A percentile compares a stretch with the other conserved stretches of the same genome.
These are phyloP conservation scores for Mesorhabditis spiculigera DNA, from an alignment of 2,888 invertebrate species.

Conservation along the genomic window DNA sequence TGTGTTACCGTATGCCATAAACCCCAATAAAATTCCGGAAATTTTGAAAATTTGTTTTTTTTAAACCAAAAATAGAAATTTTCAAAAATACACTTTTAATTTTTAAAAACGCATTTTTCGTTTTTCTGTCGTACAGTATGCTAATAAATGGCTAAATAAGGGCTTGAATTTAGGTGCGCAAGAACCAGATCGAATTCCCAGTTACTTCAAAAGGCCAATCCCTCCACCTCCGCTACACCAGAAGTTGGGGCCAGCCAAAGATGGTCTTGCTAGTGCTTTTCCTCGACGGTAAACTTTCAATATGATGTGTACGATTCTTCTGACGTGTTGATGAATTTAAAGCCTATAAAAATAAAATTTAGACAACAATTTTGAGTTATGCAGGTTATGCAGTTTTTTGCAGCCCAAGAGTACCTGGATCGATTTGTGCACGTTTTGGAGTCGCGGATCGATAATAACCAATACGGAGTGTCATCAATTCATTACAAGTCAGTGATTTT, in stretches of 20 bases:
- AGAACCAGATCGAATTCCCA: constrained; percentile 85
- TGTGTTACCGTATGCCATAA: too few species aligned
- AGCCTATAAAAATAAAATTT: not conserved
- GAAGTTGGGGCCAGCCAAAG: constrained; percentile 48
- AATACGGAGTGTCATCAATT: constrained; percentile 73
- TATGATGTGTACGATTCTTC: not conserved
- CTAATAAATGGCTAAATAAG: too few species aligned
- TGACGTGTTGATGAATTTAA: not conserved
- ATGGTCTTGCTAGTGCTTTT: constrained; percentile 53
- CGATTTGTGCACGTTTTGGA: constrained; percentile 54
- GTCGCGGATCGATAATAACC: constrained; percentile 64
- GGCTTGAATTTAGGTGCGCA: constrained; percentile 71
- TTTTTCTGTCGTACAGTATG: too few species aligned
- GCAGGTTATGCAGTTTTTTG: constrained; percentile 9
- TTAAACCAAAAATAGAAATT: too few species aligned
- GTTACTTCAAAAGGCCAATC: constrained; percentile 70
- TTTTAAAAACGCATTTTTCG: too few species aligned
- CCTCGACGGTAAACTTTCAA: constrained; percentile 42
- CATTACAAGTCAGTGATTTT: constrained; percentile 67
- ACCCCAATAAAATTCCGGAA: too few species aligned
- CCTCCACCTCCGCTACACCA: constrained; percentile 58
- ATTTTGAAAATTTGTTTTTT: too few species aligned
- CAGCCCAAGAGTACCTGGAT: constrained; percentile 56
- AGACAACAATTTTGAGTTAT: not conserved
- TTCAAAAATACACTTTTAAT: too few species aligned